Evolutionary conservation across 2,797 vertebrate species (phyloP), one percentile per base, ranked within the genome.

Genomic region (Numenius phaeopus): DNA sequence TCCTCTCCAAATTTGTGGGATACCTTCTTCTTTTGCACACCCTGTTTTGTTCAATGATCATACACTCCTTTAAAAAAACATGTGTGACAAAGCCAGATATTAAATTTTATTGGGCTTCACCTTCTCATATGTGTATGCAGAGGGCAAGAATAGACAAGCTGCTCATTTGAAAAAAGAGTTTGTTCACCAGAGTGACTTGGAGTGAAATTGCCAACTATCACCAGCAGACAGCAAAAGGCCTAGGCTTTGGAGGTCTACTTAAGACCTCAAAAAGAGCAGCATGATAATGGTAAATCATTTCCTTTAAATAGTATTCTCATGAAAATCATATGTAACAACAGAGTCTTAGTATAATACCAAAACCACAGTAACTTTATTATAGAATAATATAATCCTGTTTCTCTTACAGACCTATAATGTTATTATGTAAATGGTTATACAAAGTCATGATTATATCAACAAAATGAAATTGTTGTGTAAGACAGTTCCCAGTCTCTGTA

Each of bases 401-500:
- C 87, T 93, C 76, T 86, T 83, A 86, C 82, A 95, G 91, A 70
- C 54, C 80, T 91, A 34, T 89, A 96, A 94, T 86, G 61, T 79
- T 46, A 86, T 95, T 96, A 95, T 94, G 83, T 79, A 95, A 94
- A 93, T 87, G 90, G 88, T 55, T 90, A 89, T 61, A 91, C 62
- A 91, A 95, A 95, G 77, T 54, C 78, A 89, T 84, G 90, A 95
- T 89, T 90, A 73, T 44, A 94, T 91, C 95, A 93, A 87, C 66
- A 44, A 90, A 94, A 97, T 90, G 50, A 90, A 94, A 93, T 92
- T 95, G 90, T 81, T 78, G 50, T 58, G 80, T 52, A 87, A 81
- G 83, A 91, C 73, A 70, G 80, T 89, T 89, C 39, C 91, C 80
- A 95, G 83, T 44, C 82, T 59, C 90, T 34, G 42, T 65, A 94